Evolutionary conservation across 2,113 vertebrate species (phyloP), one percentile per base, ranked within the genome.

Genomic region (Pogonocichla stellata): DNA sequence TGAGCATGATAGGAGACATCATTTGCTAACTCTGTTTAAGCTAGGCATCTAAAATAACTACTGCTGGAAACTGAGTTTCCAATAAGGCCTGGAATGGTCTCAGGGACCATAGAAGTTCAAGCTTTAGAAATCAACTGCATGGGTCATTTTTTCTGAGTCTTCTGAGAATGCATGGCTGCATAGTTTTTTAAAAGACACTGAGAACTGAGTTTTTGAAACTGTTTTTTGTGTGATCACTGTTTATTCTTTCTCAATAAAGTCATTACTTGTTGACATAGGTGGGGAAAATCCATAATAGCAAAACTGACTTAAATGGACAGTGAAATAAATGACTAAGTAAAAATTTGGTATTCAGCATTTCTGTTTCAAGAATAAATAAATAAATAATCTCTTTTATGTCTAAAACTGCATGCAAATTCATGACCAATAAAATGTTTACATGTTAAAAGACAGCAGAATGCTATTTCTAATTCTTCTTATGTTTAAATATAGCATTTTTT

Each of bases 1-100:
- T 97, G 93, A 96, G 24, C 87, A 94, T 45, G 56, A 80, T 81
- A 96, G 97, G 97, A 97, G 78, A 77, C 14, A 93, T 58, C 8
- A 20, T 31, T 36, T 95, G 80, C 72, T 97, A 97, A 95, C 50
- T 94, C 92, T 95, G 73, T 94, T 82, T 86, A 96, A 96, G 18
- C 36, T 92, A 58, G 43, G 60, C 94, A 97, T 67, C 58, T 70
- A 88, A 88, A 96, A 95, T 74, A 84, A 88, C 34, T 65, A 22
- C 83, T 87, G 92, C 65, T 93, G 73, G 78, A 96, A 95, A 82
- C 61, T 75, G 90, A 97, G 84, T 72, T 74, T 92, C 66, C 42
- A 80, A 87, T 40, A 61, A 24, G 73, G 10, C 12, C n/a, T 77
- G 60, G 26, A 85, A 87, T 16, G 13, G 42, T 83, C 47, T 36